Conservation (phyloP, 2,888 invertebrate species). For the Odontocolon sp. region DNA sequence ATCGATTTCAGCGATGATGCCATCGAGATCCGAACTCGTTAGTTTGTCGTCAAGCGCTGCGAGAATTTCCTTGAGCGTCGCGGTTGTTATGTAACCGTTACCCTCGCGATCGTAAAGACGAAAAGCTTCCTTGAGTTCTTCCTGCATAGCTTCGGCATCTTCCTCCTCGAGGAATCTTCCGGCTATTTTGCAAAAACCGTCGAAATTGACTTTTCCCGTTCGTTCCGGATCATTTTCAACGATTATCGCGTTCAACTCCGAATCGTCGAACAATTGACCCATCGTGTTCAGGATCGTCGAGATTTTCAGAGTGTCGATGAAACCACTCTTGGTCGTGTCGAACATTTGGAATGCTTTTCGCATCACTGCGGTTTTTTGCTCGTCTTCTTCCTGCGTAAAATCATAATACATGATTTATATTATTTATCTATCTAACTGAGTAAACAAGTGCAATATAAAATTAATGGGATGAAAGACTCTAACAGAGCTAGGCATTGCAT, state of each 20-base stretch:
- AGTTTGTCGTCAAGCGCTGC: slow-evolving; percentile 96
- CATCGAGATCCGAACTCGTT: slow-evolving; percentile 95
- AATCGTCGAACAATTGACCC: slow-evolving; percentile 96
- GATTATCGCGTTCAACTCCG: slow-evolving; percentile 93
- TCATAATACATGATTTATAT: background rate
- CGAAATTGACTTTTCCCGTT: slow-evolving; percentile 96
- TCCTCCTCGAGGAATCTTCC: slow-evolving; percentile 97
- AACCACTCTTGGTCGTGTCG: slow-evolving; percentile 95
- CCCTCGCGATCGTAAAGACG: slow-evolving; percentile 98
- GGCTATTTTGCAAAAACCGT: slow-evolving; percentile 95
- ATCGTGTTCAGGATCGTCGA: slow-evolving; percentile 96
- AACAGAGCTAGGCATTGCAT: no score
- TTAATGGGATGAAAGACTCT: no score
- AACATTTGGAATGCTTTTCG: slow-evolving; percentile 99
- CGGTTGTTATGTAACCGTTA: slow-evolving; percentile 96
- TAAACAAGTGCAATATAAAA: no score
- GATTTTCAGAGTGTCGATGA: slow-evolving; percentile 94
- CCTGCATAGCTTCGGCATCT: slow-evolving; percentile 97
- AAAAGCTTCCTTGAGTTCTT: slow-evolving; percentile 98
- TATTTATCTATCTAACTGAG: background rate
- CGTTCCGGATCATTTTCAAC: slow-evolving; percentile 95
- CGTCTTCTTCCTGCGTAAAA: slow-evolving; percentile 83
- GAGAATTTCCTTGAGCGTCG: slow-evolving; percentile 95
- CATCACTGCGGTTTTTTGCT: slow-evolving; percentile 93
- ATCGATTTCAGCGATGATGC: slow-evolving; percentile 98